A percentile compares a stretch with the other conserved stretches of the same genome.
Conservation (phyloP, 2,888 invertebrate species). For the Schizaphis graminum region DNA sequence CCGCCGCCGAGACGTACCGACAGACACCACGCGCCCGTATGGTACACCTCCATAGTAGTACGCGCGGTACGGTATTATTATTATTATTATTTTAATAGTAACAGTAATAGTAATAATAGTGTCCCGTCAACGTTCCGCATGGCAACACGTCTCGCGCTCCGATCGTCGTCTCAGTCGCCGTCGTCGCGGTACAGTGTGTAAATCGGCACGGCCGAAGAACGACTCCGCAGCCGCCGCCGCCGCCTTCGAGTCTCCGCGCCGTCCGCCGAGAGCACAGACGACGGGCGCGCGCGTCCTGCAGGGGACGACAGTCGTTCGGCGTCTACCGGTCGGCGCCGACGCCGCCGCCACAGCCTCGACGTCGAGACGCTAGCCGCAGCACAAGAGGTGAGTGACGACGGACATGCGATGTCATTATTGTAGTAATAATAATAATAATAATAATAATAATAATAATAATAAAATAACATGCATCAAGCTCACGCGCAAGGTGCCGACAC, state of each 20-base stretch:
- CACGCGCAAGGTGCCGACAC: no score
- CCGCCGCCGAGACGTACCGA: conserved; percentile 10
- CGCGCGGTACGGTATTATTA: neutral
- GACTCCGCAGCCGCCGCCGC: neutral
- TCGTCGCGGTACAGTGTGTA: conserved; percentile 21
- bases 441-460: no score
- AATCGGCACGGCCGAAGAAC: conserved; percentile 24
- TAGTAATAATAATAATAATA: neutral
- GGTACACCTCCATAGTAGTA: neutral
- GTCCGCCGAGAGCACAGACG: neutral
- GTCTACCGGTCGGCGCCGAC: conserved; percentile 16
- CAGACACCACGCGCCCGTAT: conserved; percentile 24
- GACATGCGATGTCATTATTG: neutral
- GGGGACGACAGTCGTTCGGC: conserved; percentile 1
- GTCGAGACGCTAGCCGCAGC: neutral
- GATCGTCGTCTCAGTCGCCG: conserved; percentile 5
- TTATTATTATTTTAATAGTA: neutral
- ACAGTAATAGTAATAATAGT: conserved; percentile 37
- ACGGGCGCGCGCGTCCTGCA: neutral
- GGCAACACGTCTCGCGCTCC: conserved; percentile 50
- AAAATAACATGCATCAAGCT: no score
- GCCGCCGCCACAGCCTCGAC: neutral
- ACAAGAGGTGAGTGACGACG: neutral
- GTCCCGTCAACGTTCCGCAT: conserved; percentile 56
- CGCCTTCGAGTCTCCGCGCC: no score